Base-by-base conservation (phyloP, 2,113 vertebrate genomes). In the Protobothrops flavoviridis region DNA sequence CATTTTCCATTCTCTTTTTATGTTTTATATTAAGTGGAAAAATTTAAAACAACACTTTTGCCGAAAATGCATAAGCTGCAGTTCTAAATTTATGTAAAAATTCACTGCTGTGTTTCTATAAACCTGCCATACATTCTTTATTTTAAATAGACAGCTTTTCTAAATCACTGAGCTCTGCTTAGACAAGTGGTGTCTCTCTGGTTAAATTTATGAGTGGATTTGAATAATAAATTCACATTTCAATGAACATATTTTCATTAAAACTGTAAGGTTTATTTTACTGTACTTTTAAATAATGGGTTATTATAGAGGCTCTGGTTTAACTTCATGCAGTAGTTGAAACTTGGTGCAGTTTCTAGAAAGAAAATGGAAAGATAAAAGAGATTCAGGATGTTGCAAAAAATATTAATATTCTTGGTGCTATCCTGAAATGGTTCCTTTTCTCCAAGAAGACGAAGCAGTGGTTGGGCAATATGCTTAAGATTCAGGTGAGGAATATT, bases 171-270 rank as follows among this genome's bases (percentile, higher is more conserved):
- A 97, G 97, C 97, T 98, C 96, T 98, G 98, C 98, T 98, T 98
- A 98, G 98, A 98, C 98, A 98, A 97, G 97, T 97, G 96, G 97
- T 98, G 98, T 98, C 98, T 98, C 97, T 96, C 96, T 97, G 97
- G 97, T 96, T 97, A 97, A 98, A 98, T 98, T 98, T 98, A 98
- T 98, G 97, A 98, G 97, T 98, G 97, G 98, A 98, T 98, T 98
- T 98, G 98, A 98, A 98, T 98, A 98, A 98, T 98, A 98, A 98
- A 98, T 98, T 98, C 98, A 98, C 98, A 98, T 98, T 98, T 98
- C 97, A 98, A 97, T 98, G 98, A 98, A 98, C 98, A 98, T 98
- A 98, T 98, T 98, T 98, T 98, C 97, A 98, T 98, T 98, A 98
- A 98, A 98, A 98, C 96, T 96, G 97, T 98, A 97, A 97, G 98